Conservation (phyloP, 2,113 vertebrate species). For the Leptobrachium leishanense region DNA sequence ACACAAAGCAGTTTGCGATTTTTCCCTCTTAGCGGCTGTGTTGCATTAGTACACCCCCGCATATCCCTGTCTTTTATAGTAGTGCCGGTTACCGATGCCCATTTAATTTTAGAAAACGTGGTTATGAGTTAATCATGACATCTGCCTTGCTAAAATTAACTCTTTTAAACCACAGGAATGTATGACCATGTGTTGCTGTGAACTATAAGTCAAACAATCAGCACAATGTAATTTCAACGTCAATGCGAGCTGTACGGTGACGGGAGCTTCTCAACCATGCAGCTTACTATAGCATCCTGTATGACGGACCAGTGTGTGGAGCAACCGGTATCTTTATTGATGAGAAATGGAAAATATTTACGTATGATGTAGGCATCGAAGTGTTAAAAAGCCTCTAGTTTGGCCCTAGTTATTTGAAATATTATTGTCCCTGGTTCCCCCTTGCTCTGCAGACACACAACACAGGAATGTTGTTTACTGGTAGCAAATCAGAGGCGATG, state of each 20-base stretch:
- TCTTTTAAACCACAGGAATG: constrained; percentile 1
- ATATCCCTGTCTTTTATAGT: not conserved
- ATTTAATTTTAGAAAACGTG: not conserved
- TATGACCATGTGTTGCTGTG: not conserved
- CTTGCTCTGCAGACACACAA: constrained; percentile 37
- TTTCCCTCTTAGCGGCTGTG: not conserved
- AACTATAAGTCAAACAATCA: not conserved
- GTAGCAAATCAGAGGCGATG: constrained; percentile 42
- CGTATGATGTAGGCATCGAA: too few species aligned
- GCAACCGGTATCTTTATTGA: too few species aligned
- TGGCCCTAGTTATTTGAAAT: constrained; percentile 19
- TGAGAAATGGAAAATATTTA: too few species aligned
- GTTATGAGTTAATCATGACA: not conserved
- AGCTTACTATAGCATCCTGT: too few species aligned
- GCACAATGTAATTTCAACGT: not conserved
- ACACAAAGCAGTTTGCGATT: not conserved
- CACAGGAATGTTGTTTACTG: constrained; percentile 48
- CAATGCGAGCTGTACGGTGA: too few species aligned
- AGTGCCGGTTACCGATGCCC: not conserved
- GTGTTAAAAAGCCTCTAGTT: not conserved
- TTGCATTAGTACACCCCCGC: not conserved
- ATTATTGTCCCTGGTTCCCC: constrained; percentile 38
- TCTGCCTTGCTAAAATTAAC: not conserved
- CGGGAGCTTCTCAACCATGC: too few species aligned
- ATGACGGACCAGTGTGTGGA: too few species aligned